Evolutionary conservation across 2,797 vertebrate genomes (phyloP).

Genomic region (Pyrocephalus nanus): DNA sequence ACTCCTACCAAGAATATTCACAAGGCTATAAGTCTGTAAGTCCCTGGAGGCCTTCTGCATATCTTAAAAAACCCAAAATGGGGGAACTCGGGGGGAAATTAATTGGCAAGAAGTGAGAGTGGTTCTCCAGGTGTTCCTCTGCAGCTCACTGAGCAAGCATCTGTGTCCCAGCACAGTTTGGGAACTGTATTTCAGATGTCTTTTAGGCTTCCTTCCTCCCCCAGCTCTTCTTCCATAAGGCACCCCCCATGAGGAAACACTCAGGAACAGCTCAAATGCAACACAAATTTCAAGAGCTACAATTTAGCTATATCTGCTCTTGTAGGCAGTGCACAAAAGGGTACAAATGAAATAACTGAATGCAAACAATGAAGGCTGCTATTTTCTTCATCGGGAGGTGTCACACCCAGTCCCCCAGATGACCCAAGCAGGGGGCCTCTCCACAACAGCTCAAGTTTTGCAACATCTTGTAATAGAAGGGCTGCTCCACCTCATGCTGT

Average conservation of each 20-base stretch:
- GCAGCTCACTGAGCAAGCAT: not conserved
- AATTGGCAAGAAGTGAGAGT: not conserved
- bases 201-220: not conserved
- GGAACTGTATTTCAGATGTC: not conserved
- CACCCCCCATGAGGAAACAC: accelerated
- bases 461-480: not conserved
- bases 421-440: not conserved
- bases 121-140: not conserved
- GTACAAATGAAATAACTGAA: not conserved
- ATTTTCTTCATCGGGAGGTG: not conserved
- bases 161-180: not conserved
- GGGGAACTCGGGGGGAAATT: not conserved
- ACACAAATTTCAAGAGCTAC: not conserved
- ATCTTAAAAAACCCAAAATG: not conserved
- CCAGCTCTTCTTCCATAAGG: not conserved
- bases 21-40: not conserved
- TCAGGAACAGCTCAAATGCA: not conserved
- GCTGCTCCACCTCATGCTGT: not conserved
- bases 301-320: not conserved
- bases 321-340: not conserved
- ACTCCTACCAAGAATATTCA: not conserved
- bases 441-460: not conserved
- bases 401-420: not conserved
- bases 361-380: not conserved
- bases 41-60: not conserved